phyloP scores from a whole-genome alignment of 2,888 invertebrate species.

The Acleris sparsana region DNA sequence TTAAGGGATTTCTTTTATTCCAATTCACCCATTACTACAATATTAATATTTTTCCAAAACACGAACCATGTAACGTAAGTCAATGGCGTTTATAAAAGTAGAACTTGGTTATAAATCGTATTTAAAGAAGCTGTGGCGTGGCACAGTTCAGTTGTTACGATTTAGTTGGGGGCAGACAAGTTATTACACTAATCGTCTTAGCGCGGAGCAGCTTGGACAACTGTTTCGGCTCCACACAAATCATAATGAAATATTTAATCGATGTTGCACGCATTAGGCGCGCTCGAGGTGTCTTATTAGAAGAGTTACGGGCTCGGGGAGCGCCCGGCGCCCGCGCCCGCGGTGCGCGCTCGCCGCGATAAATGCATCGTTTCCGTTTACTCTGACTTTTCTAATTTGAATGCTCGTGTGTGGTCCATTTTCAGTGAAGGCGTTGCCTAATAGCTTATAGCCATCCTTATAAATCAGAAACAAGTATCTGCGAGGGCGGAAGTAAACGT shows the following conservation, averaged over 20 bases:
- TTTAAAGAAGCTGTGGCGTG: background rate
- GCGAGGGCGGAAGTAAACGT: constrained; percentile 42
- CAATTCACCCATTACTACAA: no score
- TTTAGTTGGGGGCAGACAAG: constrained; percentile 40
- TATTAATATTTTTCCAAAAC: background rate
- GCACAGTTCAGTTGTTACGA: constrained; percentile 23
- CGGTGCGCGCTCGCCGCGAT: constrained; percentile 65
- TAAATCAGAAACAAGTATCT: constrained; percentile 56
- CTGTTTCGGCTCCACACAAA: constrained; percentile 69
- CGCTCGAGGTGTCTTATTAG: constrained; percentile 75
- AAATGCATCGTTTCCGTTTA: constrained; percentile 78
- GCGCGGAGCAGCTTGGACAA: constrained; percentile 58
- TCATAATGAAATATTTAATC: constrained; percentile 74
- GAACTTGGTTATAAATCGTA: background rate
- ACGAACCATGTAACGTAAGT: background rate
- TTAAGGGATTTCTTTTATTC: no score
- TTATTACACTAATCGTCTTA: constrained; percentile 66
- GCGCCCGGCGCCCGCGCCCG: constrained; percentile 69
- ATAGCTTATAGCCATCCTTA: constrained; percentile 57
- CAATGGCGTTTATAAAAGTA: background rate
- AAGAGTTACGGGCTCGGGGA: constrained; percentile 75
- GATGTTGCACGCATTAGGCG: constrained; percentile 69
- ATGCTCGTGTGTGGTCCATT: constrained; percentile 74
- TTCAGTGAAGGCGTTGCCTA: constrained; percentile 63
- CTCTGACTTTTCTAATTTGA: constrained; percentile 75